Base-by-base conservation (phyloP, 2,797 vertebrate genomes). In the Eulemur rubriventer region DNA sequence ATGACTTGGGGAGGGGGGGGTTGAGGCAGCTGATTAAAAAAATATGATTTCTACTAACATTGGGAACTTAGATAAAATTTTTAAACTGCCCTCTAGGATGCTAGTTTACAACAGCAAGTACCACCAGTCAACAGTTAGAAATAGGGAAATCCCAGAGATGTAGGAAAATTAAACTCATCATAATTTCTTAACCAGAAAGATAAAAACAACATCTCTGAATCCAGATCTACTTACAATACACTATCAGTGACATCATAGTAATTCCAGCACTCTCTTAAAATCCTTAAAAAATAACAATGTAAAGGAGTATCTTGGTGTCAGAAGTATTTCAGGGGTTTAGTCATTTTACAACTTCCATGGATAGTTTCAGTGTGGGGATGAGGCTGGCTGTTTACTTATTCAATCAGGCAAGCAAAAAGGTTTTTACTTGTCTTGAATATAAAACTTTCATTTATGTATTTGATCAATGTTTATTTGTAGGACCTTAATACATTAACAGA, bases 381-480 rank as follows among this genome's bases (percentile, higher is more conserved):
- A 93, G 16, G 57, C 48, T 94, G 89, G 88, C n/a, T 95, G 48
- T 82, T 96, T 96, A 89, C 55, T 93, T 81, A 91, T 80, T 81
- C 85, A 81, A 90, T 89, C 61, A 93, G 89, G 48, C 78, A 97
- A 95, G 79, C 55, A 96, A 89, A 98, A 93, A 80, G 35, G 3
- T 63, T 95, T 97, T 97, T 92, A 95, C 82, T 91, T 90, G n/a
- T 83, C 82, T 95, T 85, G 91, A 38, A 94, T 76, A 88, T 75
- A 92, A 96, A 97, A 95, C 73, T 92, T 97, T 76, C 95, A 92
- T 93, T 96, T 97, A 91, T 93, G 24, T 84, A 91, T 85, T 89
- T 93, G 59, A 96, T 95, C 59, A 87, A 91, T 89, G 93, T 95
- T 97, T 97, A 96, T 92, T 96, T 96, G 61, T 78, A 97, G 83